Evolutionary conservation across 2,113 vertebrate species (phyloP).

Genomic region (Cynoglossus semilaevis): DNA sequence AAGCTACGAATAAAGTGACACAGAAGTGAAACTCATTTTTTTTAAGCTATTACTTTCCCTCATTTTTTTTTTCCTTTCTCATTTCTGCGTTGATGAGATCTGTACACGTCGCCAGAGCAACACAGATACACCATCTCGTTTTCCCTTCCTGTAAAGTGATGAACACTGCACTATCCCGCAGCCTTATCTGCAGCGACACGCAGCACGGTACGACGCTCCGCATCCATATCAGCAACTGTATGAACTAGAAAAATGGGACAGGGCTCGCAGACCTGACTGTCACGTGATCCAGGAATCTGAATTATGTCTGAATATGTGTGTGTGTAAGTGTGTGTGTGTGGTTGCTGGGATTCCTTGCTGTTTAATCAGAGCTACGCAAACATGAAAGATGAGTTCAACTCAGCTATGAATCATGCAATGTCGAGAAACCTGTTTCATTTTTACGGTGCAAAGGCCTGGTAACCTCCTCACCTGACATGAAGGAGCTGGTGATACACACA

Average conservation of each 20-base stretch:
- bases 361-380: slow-evolving; percentile 22
- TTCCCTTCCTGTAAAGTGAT: slow-evolving; percentile 41
- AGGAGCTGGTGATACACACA: slow-evolving; percentile 49
- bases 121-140: slow-evolving; percentile 37
- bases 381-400: slow-evolving; percentile 28
- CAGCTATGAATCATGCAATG: slow-evolving; percentile 28
- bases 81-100: slow-evolving; percentile 22
- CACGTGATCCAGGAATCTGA: slow-evolving; percentile 1
- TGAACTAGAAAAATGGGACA: slow-evolving; percentile 38
- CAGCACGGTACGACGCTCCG: slow-evolving; percentile 22
- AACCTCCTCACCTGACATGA: slow-evolving; percentile 47
- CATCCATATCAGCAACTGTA: slow-evolving; percentile 32
- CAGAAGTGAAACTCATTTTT: too few relatives aligned
- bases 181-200: slow-evolving; percentile 49
- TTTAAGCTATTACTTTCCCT: too few relatives aligned
- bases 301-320: slow-evolving; percentile 28
- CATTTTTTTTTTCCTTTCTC: slow-evolving; percentile 4
- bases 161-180: slow-evolving; percentile 10
- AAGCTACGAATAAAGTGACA: too few relatives aligned
- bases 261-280: slow-evolving; percentile 5
- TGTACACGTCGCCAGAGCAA: slow-evolving; percentile 1
- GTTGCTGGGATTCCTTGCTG: neutral
- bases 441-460: slow-evolving; percentile 7
- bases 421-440: slow-evolving; percentile 17
- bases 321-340: neutral